A percentile compares a stretch with the other conserved stretches of the same genome.
These are phyloP conservation scores for Eilema griseolum DNA, from an alignment of 2,888 invertebrate species.

Conservation along the genomic window DNA sequence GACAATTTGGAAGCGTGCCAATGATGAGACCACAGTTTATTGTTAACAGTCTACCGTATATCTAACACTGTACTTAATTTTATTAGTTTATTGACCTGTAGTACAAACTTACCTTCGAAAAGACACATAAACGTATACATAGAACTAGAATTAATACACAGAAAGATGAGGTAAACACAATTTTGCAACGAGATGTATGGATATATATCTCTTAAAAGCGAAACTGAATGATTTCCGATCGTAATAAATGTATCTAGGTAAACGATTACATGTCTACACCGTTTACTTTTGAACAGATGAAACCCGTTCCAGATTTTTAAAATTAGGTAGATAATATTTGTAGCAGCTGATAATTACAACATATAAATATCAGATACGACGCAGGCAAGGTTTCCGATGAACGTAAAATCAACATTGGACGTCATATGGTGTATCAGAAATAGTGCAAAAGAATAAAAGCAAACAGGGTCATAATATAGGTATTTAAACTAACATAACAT, in stretches of 20 bases:
- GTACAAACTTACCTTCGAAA: constrained; percentile 47
- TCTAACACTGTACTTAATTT: constrained; percentile 62
- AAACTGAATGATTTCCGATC: constrained; percentile 73
- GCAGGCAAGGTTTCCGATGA: constrained; percentile 36
- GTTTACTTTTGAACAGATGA: constrained; percentile 72
- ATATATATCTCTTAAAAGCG: constrained; percentile 62
- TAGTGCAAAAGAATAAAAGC: constrained; percentile 29
- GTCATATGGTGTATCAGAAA: constrained; percentile 44
- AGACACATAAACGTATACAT: constrained; percentile 36
- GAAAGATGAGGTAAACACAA: constrained; percentile 16
- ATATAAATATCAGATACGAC: constrained; percentile 48
- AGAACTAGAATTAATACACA: constrained; percentile 16
- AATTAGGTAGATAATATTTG: constrained; percentile 62
- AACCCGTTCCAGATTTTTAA: constrained; percentile 67
- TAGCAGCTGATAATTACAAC: constrained; percentile 56
- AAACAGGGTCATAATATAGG: constrained; percentile 26
- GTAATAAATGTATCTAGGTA: constrained; percentile 72
- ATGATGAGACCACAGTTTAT: constrained; percentile 60
- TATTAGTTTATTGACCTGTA: constrained; percentile 69
- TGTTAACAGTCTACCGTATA: constrained; percentile 54
- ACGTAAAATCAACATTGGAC: constrained; percentile 48
- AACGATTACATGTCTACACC: constrained; percentile 64
- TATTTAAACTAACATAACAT: too few relatives aligned
- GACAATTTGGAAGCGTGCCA: constrained; percentile 59
- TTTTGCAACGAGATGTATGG: constrained; percentile 2